These are phyloP conservation scores for Tylochromis polylepis DNA, from an alignment of 2,113 vertebrate genomes.

Conservation along the genomic window DNA sequence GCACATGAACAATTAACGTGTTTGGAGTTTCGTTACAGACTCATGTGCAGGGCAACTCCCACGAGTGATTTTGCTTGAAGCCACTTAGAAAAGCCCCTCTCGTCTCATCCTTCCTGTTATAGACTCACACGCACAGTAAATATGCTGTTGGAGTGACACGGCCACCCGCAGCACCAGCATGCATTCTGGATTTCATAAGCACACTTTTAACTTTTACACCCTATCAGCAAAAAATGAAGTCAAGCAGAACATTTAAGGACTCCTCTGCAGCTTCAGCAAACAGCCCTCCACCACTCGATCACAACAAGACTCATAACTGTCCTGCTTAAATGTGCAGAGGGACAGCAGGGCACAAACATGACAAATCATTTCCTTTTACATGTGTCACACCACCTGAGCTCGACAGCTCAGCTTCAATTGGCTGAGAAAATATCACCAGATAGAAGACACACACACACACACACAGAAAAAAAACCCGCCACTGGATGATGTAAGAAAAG, in stretches of 20 bases:
- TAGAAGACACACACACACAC: rapidly evolving
- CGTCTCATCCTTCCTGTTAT: neutral
- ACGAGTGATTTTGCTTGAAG: neutral
- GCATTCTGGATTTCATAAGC: neutral
- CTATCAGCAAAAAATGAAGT: neutral
- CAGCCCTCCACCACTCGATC: neutral
- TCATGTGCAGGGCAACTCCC: neutral
- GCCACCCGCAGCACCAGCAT: neutral
- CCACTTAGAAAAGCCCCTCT: neutral
- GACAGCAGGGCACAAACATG: neutral
- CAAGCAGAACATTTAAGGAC: neutral
- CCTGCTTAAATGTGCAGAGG: neutral
- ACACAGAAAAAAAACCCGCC: neutral
- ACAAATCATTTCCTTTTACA: neutral
- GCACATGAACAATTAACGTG: rapidly evolving
- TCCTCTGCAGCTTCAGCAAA: neutral
- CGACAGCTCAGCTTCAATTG: neutral
- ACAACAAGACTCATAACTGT: neutral
- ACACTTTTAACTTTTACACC: neutral
- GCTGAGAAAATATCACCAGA: neutral
- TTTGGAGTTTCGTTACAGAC: neutral
- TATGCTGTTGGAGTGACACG: neutral
- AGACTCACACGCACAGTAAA: neutral
- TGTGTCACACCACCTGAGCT: neutral
- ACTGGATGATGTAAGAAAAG: neutral